These are phyloP conservation scores for Lepus americanus DNA, from an alignment of 2,113 vertebrate genomes.

Conservation along the genomic window DNA sequence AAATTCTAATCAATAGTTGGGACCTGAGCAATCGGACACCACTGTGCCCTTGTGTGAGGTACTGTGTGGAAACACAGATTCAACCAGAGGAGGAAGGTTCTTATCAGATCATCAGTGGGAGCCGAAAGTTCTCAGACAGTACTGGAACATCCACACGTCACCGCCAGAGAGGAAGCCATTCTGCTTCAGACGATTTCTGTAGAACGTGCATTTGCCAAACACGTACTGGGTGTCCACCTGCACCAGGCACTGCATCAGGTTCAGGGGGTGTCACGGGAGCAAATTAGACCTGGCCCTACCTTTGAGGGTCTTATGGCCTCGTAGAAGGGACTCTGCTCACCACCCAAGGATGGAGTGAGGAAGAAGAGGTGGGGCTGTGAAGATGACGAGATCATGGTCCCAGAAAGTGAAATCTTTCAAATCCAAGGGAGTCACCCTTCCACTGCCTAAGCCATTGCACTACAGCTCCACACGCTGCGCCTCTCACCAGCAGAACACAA, in stretches of 20 bases:
- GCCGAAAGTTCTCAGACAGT: not conserved
- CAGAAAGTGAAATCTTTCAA: not conserved
- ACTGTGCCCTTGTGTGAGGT: not conserved
- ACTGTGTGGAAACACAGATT: not conserved
- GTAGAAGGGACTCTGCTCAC: not conserved
- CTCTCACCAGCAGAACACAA: not conserved
- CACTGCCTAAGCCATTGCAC: not conserved
- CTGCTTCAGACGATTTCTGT: not conserved
- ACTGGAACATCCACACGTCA: not conserved
- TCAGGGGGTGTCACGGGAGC: not conserved
- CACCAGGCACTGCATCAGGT: not conserved
- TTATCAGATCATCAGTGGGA: not conserved
- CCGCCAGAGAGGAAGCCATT: not conserved
- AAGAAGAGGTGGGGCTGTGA: too few relatives aligned
- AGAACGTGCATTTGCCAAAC: not conserved
- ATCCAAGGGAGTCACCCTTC: not conserved
- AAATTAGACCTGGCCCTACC: not conserved
- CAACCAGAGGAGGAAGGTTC: not conserved
- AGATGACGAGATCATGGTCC: not conserved
- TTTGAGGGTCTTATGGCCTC: not conserved
- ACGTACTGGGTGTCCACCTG: not conserved
- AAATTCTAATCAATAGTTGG: not conserved
- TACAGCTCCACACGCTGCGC: not conserved
- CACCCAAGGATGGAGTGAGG: not conserved
- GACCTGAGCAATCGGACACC: not conserved